Conservation (phyloP, 2,888 invertebrate species). For the Aphodius granarius region DNA sequence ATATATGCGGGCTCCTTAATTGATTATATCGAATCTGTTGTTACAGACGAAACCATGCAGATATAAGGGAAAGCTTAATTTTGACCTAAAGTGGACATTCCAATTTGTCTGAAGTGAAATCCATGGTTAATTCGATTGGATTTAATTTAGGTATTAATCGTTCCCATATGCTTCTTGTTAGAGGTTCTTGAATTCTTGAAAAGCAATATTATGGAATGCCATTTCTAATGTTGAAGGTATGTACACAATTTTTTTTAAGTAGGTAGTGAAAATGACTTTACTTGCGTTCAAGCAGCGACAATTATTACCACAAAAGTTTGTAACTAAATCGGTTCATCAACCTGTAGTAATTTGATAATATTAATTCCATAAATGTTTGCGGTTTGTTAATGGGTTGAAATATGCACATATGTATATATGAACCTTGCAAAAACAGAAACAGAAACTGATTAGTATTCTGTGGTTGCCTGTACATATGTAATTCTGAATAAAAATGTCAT, state of each 20-base stretch:
- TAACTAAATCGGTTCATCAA: neutral
- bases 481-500: no score
- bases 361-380: neutral
- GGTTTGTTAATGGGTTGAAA: neutral
- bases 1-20: neutral
- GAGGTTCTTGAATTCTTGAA: no score
- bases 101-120: neutral
- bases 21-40: neutral
- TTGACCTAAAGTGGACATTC: neutral
- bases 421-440: neutral
- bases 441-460: neutral
- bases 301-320: no score
- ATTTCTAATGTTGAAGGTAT: neutral
- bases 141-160: neutral
- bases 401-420: neutral
- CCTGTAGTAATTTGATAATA: neutral
- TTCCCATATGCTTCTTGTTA: no score
- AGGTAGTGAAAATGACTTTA: no score
- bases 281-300: no score
- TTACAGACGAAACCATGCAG: neutral
- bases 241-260: neutral
- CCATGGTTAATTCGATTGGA: neutral
- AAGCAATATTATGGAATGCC: no score
- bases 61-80: neutral
- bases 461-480: neutral